Percentiles rank a stretch among this genome's conserved stretches.
Evolutionary conservation across 1,140 invertebrate genomes (phyloP).

Genomic region (Bombus breviceps): DNA sequence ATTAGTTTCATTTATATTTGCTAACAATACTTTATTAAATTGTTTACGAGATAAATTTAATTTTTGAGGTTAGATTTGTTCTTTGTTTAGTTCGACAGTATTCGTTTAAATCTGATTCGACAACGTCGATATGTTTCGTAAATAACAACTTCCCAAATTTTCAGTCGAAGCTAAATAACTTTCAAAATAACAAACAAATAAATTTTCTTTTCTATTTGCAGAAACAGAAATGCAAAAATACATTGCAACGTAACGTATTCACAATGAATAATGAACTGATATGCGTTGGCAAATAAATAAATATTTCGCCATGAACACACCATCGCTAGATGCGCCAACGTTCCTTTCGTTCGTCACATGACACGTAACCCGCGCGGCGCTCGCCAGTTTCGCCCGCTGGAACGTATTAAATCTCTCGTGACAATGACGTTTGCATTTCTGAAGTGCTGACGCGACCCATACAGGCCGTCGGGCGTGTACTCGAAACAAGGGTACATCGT

Average conservation of each 20-base stretch:
- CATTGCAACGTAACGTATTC: background rate
- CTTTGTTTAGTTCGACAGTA: no score
- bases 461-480: conserved; percentile 30
- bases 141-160: no score
- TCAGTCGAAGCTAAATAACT: no score
- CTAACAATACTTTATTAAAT: no score
- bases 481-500: conserved; percentile 38
- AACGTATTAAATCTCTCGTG: conserved; percentile 45
- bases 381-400: conserved; percentile 4
- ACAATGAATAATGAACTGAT: background rate
- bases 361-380: background rate
- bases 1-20: no score
- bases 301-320: background rate
- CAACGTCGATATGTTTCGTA: no score
- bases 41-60: no score
- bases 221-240: background rate
- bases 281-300: background rate
- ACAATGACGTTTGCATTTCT: conserved; percentile 52
- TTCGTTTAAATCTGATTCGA: no score
- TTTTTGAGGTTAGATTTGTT: no score
- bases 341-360: conserved; percentile 1
- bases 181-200: background rate
- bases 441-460: conserved; percentile 48
- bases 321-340: background rate
- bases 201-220: background rate